Evolutionary conservation across 2,797 vertebrate genomes (phyloP).

Genomic region (Danio kyathit): DNA sequence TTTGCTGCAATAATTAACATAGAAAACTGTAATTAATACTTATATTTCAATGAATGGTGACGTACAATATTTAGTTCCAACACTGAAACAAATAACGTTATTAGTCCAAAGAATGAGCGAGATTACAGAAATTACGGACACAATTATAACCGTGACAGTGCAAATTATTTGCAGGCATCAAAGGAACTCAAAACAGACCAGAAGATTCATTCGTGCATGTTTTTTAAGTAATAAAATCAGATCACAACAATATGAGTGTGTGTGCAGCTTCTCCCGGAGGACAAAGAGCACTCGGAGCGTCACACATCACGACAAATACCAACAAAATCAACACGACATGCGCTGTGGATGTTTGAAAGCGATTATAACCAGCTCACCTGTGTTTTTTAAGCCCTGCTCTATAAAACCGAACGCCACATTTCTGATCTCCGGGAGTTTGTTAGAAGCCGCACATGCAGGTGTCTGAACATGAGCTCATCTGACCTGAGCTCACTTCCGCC

Average conservation of each 20-base stretch:
- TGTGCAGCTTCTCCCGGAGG: background rate
- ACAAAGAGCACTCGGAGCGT: constrained; percentile 23
- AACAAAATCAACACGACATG: background rate
- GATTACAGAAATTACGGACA: background rate
- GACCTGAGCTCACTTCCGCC: constrained; percentile 17
- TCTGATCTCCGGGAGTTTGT: background rate
- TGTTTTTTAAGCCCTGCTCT: background rate
- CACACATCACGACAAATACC: background rate
- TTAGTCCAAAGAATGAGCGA: background rate
- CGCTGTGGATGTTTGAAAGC: no score
- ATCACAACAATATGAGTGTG: background rate
- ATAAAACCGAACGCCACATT: constrained; percentile 1
- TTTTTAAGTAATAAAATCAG: background rate
- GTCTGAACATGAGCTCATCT: background rate
- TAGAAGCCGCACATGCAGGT: background rate
- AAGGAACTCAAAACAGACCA: background rate
- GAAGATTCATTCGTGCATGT: background rate
- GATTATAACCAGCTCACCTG: no score
- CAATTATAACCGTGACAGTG: background rate
- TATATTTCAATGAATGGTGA: background rate
- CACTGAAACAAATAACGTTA: no score
- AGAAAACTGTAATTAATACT: no score
- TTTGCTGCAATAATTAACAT: no score
- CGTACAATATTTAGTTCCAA: background rate
- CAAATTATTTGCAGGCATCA: background rate